Base-by-base conservation (phyloP, 2,888 invertebrate species). In the Hirudinaria manillensis region DNA sequence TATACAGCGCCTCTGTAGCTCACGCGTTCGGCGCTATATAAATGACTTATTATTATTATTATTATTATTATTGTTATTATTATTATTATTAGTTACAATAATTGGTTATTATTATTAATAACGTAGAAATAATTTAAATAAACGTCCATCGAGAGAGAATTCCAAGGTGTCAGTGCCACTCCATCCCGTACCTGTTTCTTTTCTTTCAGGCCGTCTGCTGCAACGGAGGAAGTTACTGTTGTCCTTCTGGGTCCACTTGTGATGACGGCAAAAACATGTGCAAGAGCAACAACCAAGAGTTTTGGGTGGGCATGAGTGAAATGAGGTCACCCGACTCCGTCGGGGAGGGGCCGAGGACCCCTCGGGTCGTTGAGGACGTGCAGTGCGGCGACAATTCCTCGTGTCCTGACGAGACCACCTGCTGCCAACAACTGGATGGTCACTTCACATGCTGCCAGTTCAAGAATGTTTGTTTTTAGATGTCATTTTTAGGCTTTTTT, bases 391-490 rank as follows among this genome's bases (percentile, higher is more conserved):
- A 65, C 24, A 61, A 61, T 36, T 34, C 73, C 27, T n/a, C n/a
- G 7, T 73, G 73, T 24, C 65, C 73, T 2, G 56, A 24, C 21
- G 65, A 24, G 2, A 29, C 65, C 21, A 73, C 73, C 21, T 73
- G 73, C 65, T 73, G 73, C 56, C 21, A 32, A 3, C 36, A 27
- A 36, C 7, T n/a, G 27, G 24, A 32, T 3, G 65, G 65, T 1
- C 36, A 32, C 13, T 73, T 32, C 24, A 34, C 36, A 19, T 73
- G 73, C 73, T 73, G 73, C 56, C 73, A 55, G n/a, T 56, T 27
- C 36, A 34, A 27, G n/a, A 34, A 65, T n/a, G 73, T 73, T 56
- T 10, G 45, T 45, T 6, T 45, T 10, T 38, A 6, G 36, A 6
- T 6, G 6, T 67, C 10, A 13, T 10, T 67, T 24, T 36, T 3